These are phyloP conservation scores for Cylas formicarius DNA, from an alignment of 1,140 invertebrate species.

Conservation along the genomic window DNA sequence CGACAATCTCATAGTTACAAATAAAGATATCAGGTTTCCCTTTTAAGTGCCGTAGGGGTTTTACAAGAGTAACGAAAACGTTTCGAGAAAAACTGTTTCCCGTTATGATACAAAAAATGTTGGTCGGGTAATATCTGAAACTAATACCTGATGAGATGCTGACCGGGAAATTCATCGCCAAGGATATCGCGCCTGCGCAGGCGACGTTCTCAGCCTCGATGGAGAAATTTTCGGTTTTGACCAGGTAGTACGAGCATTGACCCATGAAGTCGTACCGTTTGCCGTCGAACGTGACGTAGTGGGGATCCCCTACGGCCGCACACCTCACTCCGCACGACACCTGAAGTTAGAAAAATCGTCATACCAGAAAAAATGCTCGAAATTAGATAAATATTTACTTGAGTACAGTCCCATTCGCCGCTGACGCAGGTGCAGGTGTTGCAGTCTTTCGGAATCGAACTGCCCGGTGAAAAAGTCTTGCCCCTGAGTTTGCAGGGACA, in stretches of 20 bases:
- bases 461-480: slow-evolving; percentile 65
- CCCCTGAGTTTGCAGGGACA: slow-evolving; percentile 77
- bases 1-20: too few species aligned
- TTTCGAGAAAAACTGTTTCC: slow-evolving; percentile 1
- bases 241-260: slow-evolving; percentile 74
- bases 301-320: slow-evolving; percentile 77
- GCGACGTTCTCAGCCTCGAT: slow-evolving; percentile 76
- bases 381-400: slow-evolving; percentile 34
- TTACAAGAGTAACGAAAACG: too few species aligned
- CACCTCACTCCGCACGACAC: slow-evolving; percentile 66
- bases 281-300: slow-evolving; percentile 86
- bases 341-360: slow-evolving; percentile 18
- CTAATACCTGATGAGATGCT: slow-evolving; percentile 40
- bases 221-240: slow-evolving; percentile 59
- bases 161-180: slow-evolving; percentile 58
- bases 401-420: slow-evolving; percentile 75
- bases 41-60: too few species aligned
- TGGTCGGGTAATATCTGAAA: too few species aligned
- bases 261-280: slow-evolving; percentile 80
- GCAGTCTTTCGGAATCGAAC: slow-evolving; percentile 68
- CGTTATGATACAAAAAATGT: too few species aligned
- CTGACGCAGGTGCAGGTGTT: slow-evolving; percentile 70
- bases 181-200: slow-evolving; percentile 68
- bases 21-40: too few species aligned
- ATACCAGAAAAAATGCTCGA: slow-evolving; percentile 7